Evolutionary conservation across 2,888 invertebrate species (phyloP), one percentile per base, ranked within the genome.

Genomic region (Anoncus sp.): DNA sequence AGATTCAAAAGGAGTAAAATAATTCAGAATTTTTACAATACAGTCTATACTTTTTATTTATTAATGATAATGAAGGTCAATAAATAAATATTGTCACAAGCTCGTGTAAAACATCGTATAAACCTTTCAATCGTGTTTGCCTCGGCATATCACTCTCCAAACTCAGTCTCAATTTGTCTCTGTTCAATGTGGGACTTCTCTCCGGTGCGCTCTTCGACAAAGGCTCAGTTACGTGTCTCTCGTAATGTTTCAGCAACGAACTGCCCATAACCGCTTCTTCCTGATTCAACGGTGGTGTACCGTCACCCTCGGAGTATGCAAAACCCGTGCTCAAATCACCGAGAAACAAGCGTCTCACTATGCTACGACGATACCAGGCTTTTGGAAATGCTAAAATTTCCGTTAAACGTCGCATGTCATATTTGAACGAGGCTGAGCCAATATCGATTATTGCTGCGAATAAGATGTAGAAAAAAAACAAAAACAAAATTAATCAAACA

Each of bases 331-430:
- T 97, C 71, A 98, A 94, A 92, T 99, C 99, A 0, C 99, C 98
- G 63, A 98, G 93, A 92, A 98, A 98, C 87, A 99, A 93, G 24
- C 98, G 93, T 7, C 98, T 93, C 31, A 99, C 98, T 86, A 99
- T 97, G 83, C 97, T 97, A 45, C 98, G 94, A 2, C 99, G 93
- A 92, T 99, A 99, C 99, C 99, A 99, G 14, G 99, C 99, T 92
- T 98, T 98, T 0, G 99, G 99, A 91, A 99, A 99, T 0, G 98
- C 98, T 75, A 99, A 92, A 87, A 99, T 98, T 92, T 99, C 99
- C 0, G 98, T 97, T 80, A 99, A 92, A 0, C 99, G 94, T 40
- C 99, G 94, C 98, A 99, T 99, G 91, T 99, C 99, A 92, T 99
- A 99, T 90, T 99, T 98, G 92, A 99, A 99, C 24, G 97, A 97